Conservation (phyloP, 2,113 vertebrate genomes). For the Petromus typicus region DNA sequence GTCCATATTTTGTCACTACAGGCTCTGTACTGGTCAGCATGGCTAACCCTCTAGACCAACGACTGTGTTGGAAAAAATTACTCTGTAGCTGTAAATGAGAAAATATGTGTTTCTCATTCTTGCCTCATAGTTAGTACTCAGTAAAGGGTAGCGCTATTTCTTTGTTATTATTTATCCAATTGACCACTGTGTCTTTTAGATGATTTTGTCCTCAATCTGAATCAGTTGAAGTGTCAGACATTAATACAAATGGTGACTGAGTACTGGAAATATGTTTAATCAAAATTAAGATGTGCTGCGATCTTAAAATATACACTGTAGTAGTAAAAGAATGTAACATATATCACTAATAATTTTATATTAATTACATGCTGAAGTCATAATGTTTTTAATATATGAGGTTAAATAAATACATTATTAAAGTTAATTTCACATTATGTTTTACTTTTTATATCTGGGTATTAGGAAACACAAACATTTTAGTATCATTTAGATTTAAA, state of each 20-base stretch:
- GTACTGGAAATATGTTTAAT: neutral
- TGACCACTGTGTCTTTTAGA: neutral
- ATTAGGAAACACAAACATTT: neutral
- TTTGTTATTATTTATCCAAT: neutral
- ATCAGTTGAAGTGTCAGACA: neutral
- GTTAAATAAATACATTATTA: neutral
- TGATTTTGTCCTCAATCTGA: neutral
- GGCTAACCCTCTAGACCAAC: neutral
- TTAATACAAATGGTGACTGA: neutral
- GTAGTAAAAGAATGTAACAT: neutral
- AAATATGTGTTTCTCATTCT: neutral
- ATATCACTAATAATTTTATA: neutral
- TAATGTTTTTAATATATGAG: neutral
- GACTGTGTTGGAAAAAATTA: neutral
- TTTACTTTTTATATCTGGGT: neutral
- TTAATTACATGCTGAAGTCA: neutral
- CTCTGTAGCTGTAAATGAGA: neutral
- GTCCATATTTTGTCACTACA: neutral
- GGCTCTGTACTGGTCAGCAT: neutral
- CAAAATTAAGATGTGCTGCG: neutral
- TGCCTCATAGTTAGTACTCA: neutral
- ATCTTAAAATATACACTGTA: neutral
- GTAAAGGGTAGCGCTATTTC: neutral
- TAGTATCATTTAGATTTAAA: neutral
- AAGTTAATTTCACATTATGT: neutral